A percentile compares a stretch with the other conserved stretches of the same genome.
Conservation (phyloP, 2,797 vertebrate genomes). For the Microchirus variegatus region DNA sequence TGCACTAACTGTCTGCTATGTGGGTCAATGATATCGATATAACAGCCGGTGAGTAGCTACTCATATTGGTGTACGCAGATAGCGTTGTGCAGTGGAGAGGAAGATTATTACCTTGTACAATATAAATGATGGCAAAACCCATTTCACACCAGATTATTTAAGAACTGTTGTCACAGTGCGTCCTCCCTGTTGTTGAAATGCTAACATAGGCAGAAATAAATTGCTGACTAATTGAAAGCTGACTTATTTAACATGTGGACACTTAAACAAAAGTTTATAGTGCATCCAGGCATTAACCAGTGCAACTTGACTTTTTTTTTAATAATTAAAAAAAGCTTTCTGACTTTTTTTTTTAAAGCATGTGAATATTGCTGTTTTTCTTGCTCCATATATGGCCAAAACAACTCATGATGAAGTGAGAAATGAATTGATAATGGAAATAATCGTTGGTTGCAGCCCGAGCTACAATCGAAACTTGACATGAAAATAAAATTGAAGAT, state of each 20-base stretch:
- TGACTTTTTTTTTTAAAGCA: too few species aligned
- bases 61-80: constrained; percentile 64
- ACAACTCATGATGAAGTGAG: too few species aligned
- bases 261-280: neutral
- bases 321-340: too few species aligned
- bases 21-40: constrained; percentile 77
- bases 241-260: neutral
- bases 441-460: too few species aligned
- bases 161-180: neutral
- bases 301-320: too few species aligned
- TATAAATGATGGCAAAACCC: neutral
- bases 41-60: constrained; percentile 62
- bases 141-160: constrained; percentile 13
- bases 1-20: constrained; percentile 34
- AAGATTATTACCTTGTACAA: constrained; percentile 36
- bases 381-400: too few species aligned
- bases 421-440: too few species aligned
- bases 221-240: neutral
- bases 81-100: constrained; percentile 33
- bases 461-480: too few species aligned
- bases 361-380: too few species aligned
- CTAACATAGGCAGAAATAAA: neutral
- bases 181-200: neutral
- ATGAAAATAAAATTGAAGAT: too few species aligned
- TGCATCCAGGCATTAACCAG: neutral